These are phyloP conservation scores for Percina caprodes DNA, from an alignment of 2,113 vertebrate genomes.

Conservation along the genomic window DNA sequence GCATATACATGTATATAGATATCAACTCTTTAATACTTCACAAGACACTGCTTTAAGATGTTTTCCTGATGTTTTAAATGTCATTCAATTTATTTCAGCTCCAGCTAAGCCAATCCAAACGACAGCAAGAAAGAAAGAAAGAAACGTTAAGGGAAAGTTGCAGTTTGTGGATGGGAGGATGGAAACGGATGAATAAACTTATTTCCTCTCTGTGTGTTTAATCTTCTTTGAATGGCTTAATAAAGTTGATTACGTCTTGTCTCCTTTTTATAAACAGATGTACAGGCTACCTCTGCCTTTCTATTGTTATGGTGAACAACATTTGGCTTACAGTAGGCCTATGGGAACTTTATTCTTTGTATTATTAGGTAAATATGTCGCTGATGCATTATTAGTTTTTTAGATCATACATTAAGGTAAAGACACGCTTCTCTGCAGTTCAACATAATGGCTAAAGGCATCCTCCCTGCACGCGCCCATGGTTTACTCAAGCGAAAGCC, in stretches of 20 bases:
- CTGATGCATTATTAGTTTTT: neutral
- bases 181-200: conserved; percentile 69
- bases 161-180: neutral
- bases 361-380: neutral
- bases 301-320: neutral
- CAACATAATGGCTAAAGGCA: neutral
- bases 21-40: too few relatives aligned
- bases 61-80: neutral
- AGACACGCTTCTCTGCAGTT: neutral
- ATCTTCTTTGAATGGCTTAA: conserved; percentile 64
- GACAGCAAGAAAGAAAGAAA: conserved; percentile 15
- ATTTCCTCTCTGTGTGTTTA: conserved; percentile 50
- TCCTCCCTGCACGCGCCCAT: conserved; percentile 54
- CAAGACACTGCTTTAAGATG: neutral
- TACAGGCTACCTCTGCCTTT: neutral
- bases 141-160: neutral
- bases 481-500: conserved; percentile 49
- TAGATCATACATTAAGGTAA: neutral
- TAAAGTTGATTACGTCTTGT: conserved; percentile 70
- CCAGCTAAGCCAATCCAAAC: neutral
- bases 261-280: conserved; percentile 39
- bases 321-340: neutral
- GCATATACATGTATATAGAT: neutral
- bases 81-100: neutral
- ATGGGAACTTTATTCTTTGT: neutral